Evolutionary conservation across 2,888 invertebrate species (phyloP).

Genomic region (Lepidochitona cinerea): DNA sequence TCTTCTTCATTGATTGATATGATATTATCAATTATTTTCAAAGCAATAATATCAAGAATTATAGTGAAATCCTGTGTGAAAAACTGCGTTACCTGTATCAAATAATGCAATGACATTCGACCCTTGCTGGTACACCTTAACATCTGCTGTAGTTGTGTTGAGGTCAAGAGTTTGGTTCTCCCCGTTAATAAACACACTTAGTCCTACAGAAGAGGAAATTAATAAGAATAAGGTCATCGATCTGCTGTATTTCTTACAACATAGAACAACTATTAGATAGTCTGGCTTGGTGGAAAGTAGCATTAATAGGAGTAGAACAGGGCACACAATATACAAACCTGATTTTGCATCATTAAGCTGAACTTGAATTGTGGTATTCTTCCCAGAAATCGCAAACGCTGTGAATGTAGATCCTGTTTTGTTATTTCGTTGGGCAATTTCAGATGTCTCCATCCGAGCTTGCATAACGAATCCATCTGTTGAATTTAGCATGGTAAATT

Average conservation of each 20-base stretch:
- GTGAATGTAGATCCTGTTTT: not conserved
- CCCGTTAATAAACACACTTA: too few species aligned
- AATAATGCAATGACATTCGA: not conserved
- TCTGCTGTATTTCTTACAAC: too few species aligned
- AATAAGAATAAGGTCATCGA: too few species aligned
- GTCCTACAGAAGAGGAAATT: too few species aligned
- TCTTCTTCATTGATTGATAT: too few species aligned
- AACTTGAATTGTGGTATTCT: not conserved
- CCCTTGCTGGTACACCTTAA: not conserved
- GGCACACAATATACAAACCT: too few species aligned
- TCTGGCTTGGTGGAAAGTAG: too few species aligned
- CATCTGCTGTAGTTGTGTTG: not conserved
- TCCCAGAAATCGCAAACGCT: not conserved
- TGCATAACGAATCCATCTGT: not conserved
- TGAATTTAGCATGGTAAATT: not conserved
- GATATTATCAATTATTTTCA: too few species aligned
- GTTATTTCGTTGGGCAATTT: too few species aligned
- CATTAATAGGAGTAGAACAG: too few species aligned
- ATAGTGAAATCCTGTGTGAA: not conserved
- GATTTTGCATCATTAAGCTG: too few species aligned
- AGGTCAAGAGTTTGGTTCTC: not conserved
- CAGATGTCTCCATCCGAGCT: not conserved
- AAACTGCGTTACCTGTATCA: not conserved
- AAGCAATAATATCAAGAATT: not conserved
- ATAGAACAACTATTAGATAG: too few species aligned